phyloP scores from a whole-genome alignment of 2,797 vertebrate genomes.

The Syncerus caffer region DNA sequence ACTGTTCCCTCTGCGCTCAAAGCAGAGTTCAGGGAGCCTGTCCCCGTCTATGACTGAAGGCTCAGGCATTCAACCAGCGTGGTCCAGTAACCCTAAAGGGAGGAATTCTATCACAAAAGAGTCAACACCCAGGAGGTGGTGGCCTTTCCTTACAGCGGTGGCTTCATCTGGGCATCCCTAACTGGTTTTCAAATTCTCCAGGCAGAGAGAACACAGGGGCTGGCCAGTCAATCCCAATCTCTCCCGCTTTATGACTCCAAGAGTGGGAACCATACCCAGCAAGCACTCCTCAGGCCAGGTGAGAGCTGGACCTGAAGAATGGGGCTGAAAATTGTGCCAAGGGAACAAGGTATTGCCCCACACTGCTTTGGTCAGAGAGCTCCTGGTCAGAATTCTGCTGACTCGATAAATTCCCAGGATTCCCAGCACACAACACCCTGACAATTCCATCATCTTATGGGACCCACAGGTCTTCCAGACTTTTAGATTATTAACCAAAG shows the following conservation, averaged over 20 bases:
- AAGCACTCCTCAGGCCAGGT: conserved; percentile 87
- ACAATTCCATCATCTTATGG: conserved; percentile 89
- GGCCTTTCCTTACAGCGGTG: conserved; percentile 93
- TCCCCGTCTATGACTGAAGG: conserved; percentile 83
- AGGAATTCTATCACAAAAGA: conserved; percentile 95
- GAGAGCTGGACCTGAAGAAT: conserved; percentile 92
- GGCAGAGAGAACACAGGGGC: conserved; percentile 92
- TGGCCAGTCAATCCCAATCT: conserved; percentile 91
- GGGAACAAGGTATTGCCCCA: conserved; percentile 91
- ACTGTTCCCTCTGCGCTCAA: conserved; percentile 51
- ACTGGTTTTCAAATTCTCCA: conserved; percentile 95
- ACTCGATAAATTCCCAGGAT: conserved; percentile 90
- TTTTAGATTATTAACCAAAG: conserved; percentile 89
- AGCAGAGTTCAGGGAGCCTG: conserved; percentile 88
- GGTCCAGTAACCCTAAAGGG: conserved; percentile 92
- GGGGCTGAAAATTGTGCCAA: conserved; percentile 90
- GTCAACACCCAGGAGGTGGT: conserved; percentile 95
- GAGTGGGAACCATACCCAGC: conserved; percentile 85
- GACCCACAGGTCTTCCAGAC: conserved; percentile 91
- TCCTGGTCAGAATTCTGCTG: conserved; percentile 88
- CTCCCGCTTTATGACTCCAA: conserved; percentile 88
- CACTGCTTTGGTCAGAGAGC: conserved; percentile 92
- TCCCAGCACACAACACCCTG: conserved; percentile 82
- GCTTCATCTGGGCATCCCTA: conserved; percentile 92
- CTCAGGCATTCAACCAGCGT: conserved; percentile 93